Conservation (phyloP, 1,140 invertebrate species). For the Lerema accius region DNA sequence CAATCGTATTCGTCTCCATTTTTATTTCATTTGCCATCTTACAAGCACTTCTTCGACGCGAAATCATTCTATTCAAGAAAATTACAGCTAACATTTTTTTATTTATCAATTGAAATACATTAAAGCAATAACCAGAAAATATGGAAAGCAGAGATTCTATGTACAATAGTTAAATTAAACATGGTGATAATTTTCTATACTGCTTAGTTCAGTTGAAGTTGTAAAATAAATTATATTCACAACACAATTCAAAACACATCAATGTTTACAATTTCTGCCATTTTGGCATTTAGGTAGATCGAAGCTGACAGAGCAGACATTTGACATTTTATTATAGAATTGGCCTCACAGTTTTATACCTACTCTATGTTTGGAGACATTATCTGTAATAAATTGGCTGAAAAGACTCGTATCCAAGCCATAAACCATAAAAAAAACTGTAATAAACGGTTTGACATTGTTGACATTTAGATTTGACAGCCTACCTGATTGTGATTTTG, state of each 20-base stretch:
- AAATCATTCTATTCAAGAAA: constrained; percentile 47
- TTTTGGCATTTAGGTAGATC: too few species aligned
- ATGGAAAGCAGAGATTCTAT: not conserved
- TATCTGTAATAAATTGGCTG: too few species aligned
- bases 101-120: not conserved
- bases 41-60: constrained; percentile 34
- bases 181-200: not conserved
- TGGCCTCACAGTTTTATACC: too few species aligned
- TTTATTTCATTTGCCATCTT: constrained; percentile 35
- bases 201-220: not conserved
- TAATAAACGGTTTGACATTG: too few species aligned
- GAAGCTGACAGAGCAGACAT: too few species aligned
- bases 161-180: not conserved
- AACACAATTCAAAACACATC: not conserved
- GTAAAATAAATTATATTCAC: not conserved
- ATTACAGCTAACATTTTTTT: constrained; percentile 52
- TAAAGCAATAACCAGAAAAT: not conserved
- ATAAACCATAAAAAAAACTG: too few species aligned
- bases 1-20: constrained; percentile 33
- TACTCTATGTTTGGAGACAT: too few species aligned
- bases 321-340: too few species aligned
- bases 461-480: too few species aligned
- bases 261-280: constrained; percentile 13
- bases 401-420: too few species aligned
- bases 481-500: not conserved